Percentiles rank a stretch among this genome's conserved stretches.
phyloP scores from a whole-genome alignment of 2,888 invertebrate genomes.

The Epinotia bilunana region DNA sequence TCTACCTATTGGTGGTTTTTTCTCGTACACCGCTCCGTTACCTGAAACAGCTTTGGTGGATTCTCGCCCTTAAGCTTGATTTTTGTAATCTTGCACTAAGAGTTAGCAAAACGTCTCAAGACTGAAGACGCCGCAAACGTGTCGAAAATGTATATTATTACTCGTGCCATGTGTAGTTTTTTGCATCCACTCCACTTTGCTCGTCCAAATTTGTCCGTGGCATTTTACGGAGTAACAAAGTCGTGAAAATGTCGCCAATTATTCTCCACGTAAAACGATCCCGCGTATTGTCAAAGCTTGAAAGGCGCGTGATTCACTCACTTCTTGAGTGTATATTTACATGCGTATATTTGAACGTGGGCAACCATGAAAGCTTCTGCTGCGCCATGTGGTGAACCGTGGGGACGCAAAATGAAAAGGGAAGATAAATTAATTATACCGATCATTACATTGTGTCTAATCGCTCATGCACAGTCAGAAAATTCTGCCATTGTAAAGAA shows the following conservation, averaged over 20 bases:
- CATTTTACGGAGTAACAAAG: slow-evolving; percentile 53
- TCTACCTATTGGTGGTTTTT: too few relatives aligned
- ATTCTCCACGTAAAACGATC: slow-evolving; percentile 69
- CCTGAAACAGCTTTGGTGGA: too few relatives aligned
- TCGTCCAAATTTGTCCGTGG: slow-evolving; percentile 56
- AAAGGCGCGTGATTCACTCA: slow-evolving; percentile 63
- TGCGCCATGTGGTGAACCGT: slow-evolving; percentile 55
- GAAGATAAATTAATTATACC: slow-evolving; percentile 55
- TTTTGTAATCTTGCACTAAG: too few relatives aligned
- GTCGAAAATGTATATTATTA: slow-evolving; percentile 49
- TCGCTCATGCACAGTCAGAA: slow-evolving; percentile 48
- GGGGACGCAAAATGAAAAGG: slow-evolving; percentile 49
- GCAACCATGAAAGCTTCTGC: slow-evolving; percentile 57
- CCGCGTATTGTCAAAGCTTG: slow-evolving; percentile 66
- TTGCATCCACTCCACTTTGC: slow-evolving; percentile 52
- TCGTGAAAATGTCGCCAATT: slow-evolving; percentile 63
- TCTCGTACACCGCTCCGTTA: too few relatives aligned
- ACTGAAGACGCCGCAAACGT: slow-evolving; percentile 44
- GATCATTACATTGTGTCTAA: slow-evolving; percentile 51
- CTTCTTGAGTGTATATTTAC: slow-evolving; percentile 63
- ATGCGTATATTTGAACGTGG: slow-evolving; percentile 62
- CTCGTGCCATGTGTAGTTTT: slow-evolving; percentile 48
- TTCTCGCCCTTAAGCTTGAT: too few relatives aligned
- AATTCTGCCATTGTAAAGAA: slow-evolving; percentile 48
- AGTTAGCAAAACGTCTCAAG: slow-evolving; percentile 36